Base-by-base conservation (phyloP, 2,888 invertebrate genomes). In the Gastrophysa polygoni region DNA sequence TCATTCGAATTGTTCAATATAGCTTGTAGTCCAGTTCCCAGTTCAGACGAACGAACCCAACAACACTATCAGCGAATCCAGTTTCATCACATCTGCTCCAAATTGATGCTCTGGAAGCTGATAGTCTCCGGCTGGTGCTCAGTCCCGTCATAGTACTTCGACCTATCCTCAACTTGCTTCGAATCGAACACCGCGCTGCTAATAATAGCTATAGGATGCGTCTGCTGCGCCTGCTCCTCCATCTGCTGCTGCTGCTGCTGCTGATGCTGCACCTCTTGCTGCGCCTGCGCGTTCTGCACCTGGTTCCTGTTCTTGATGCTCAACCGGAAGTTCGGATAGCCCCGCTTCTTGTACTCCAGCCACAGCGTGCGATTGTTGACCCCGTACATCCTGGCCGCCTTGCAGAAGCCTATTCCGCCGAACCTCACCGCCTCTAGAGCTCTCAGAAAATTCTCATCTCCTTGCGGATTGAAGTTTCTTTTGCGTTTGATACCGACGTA, bases 341-440 rank as follows among this genome's bases (percentile, higher is more conserved):
- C 93, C 47, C 91, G 88, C 79, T 91, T 92, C 76, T 91, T 92
- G 78, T 92, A 93, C 77, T 93, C 93, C 38, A 93, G 82, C 93
- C 93, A 93, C 1, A 93, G 83, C 0, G 93, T 93, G 59, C 93
- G 85, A 81, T 93, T 93, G 81, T 93, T 93, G 14, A 93, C 92
- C 28, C 93, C 93, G 79, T 91, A 93, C 82, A 92, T 87, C 55
- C 91, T 84, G 0, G 93, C 93, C 7, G 93, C 93, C 75, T 92
- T 92, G 80, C 93, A 93, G 81, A 93, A 93, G 1, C 93, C 93
- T 70, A 93, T 91, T 38, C 92, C 91, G 18, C 93, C 93, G 74
- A 88, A 89, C 64, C 92, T 86, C 0, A 93, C 93, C 0, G 92
- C 93, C 76, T 93, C 92, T 52, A 93, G 81, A 0, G 93, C 93